Percentiles rank a stretch among this genome's conserved stretches.
Conservation (phyloP, 2,888 invertebrate species). For the Mimumesa dahlbomi region DNA sequence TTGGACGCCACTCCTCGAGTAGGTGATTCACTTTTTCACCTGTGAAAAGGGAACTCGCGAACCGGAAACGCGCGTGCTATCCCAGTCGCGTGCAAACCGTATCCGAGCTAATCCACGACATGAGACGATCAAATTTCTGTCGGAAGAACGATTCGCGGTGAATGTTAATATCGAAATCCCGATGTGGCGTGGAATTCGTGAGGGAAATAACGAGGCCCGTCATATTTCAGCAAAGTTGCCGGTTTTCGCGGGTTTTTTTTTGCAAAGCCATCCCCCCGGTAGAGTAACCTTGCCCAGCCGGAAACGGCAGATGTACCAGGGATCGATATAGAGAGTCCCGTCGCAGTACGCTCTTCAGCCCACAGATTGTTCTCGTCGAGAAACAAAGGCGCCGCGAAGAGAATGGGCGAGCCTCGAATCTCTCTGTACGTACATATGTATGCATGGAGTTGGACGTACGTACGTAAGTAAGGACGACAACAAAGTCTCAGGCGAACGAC, state of each 20-base stretch:
- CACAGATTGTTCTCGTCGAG: slow-evolving; percentile 50
- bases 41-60: no score
- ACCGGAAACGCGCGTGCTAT: no score
- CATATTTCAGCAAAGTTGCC: slow-evolving; percentile 1
- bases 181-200: background rate
- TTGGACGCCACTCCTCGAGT: no score
- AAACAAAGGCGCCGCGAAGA: slow-evolving; percentile 53
- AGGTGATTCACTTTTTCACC: no score
- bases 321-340: slow-evolving; percentile 51
- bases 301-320: slow-evolving; percentile 59
- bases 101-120: no score
- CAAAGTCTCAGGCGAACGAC: no score
- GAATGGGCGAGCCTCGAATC: slow-evolving; percentile 29
- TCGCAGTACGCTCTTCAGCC: slow-evolving; percentile 28
- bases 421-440: no score
- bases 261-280: slow-evolving; percentile 1
- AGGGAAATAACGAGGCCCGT: background rate
- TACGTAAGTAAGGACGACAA: no score
- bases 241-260: slow-evolving; percentile 9
- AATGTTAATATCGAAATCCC: background rate
- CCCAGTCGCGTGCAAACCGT: no score
- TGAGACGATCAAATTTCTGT: no score
- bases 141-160: no score
- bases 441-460: no score
- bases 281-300: slow-evolving; percentile 35